Conservation (phyloP, 2,888 invertebrate species). For the Tubulanus polymorphus region DNA sequence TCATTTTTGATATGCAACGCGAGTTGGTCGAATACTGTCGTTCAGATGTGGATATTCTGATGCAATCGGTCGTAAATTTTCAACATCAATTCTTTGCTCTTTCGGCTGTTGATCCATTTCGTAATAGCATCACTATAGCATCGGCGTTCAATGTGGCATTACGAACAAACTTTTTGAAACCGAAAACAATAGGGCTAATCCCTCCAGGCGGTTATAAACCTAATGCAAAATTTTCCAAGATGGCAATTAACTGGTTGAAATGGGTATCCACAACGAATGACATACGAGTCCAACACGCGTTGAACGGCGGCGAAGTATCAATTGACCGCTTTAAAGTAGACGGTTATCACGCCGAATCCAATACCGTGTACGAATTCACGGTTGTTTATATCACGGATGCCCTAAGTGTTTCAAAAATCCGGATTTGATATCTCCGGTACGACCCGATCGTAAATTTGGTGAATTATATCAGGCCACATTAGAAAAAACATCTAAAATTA, state of each 20-base stretch:
- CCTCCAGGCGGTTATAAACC: not conserved
- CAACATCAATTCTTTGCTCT: not conserved
- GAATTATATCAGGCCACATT: conserved; percentile 11
- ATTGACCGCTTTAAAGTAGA: not conserved
- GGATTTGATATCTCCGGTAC: too few species aligned
- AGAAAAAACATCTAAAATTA: conserved; percentile 12
- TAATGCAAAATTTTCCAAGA: not conserved
- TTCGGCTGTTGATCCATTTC: not conserved
- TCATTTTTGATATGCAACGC: not conserved
- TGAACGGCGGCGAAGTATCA: not conserved
- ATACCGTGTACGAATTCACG: too few species aligned
- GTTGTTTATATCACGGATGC: conserved; percentile 26
- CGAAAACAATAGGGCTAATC: not conserved
- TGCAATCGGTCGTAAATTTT: not conserved
- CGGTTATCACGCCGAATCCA: not conserved
- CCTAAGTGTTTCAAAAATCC: conserved; percentile 10
- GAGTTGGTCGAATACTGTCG: not conserved
- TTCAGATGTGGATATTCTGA: not conserved
- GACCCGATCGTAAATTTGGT: too few species aligned
- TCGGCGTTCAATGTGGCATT: not conserved
- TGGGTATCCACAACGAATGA: not conserved
- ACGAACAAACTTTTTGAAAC: not conserved
- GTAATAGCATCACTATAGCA: not conserved
- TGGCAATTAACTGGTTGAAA: not conserved
- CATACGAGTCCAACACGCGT: not conserved